phyloP scores from a whole-genome alignment of 2,888 invertebrate genomes.

The Caenorhabditis becei region DNA sequence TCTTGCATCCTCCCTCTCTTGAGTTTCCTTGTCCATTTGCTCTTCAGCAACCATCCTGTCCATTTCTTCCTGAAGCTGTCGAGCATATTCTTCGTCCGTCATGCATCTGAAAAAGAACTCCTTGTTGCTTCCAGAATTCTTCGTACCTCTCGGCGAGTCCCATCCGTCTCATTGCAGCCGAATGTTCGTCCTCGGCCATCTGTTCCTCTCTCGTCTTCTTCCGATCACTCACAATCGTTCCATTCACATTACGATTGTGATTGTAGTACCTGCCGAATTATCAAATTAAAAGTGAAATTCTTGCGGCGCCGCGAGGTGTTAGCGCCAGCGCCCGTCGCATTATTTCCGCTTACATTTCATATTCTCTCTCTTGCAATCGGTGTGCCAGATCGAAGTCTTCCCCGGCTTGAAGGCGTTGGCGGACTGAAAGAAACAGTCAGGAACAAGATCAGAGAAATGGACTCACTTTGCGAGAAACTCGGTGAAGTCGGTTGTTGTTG shows the following conservation, averaged over 20 bases:
- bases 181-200: conserved; percentile 45
- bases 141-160: conserved; percentile 36
- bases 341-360: conserved; percentile 44
- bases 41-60: conserved; percentile 31
- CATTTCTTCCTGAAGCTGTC: conserved; percentile 54
- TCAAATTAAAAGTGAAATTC: conserved; percentile 43
- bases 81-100: conserved; percentile 49
- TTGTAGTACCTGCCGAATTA: conserved; percentile 52
- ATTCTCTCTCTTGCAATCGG: conserved; percentile 50
- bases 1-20: conserved; percentile 35
- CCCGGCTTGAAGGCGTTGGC: conserved; percentile 52
- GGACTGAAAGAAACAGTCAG: conserved; percentile 23
- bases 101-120: conserved; percentile 20
- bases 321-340: not conserved
- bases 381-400: conserved; percentile 58
- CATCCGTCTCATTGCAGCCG: conserved; percentile 33
- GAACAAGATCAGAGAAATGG: not conserved
- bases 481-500: conserved; percentile 35
- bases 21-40: conserved; percentile 37
- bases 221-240: conserved; percentile 59
- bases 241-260: conserved; percentile 59
- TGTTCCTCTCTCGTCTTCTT: conserved; percentile 58
- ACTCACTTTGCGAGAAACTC: conserved; percentile 51
- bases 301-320: not conserved
- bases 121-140: not conserved